Evolutionary conservation across 2,113 vertebrate species (phyloP).

Genomic region (Rhipidura dahli): DNA sequence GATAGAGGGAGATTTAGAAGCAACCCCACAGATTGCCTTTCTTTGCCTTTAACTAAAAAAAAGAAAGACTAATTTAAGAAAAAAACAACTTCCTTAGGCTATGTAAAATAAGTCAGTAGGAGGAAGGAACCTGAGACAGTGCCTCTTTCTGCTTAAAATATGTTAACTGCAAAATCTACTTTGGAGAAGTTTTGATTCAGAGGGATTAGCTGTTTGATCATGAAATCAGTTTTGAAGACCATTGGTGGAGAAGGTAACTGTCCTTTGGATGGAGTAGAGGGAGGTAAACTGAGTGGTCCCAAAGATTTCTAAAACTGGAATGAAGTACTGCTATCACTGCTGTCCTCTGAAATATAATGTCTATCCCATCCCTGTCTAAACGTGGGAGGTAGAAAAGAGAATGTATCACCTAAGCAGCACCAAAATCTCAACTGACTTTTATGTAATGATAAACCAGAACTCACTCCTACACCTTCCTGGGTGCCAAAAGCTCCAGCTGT

Average conservation of each 20-base stretch:
- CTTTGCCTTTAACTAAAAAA: not conserved
- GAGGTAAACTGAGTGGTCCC: not conserved
- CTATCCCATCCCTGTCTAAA: not conserved
- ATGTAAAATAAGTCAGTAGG: not conserved
- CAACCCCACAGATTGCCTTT: not conserved
- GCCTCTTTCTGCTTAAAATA: not conserved
- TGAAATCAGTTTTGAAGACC: not conserved
- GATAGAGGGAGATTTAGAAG: not conserved
- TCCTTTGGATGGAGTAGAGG: not conserved
- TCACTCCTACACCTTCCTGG: slow-evolving; percentile 62
- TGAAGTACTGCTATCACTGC: not conserved
- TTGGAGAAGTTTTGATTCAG: not conserved
- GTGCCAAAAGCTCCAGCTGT: slow-evolving; percentile 63
- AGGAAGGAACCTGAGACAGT: not conserved
- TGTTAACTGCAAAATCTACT: not conserved
- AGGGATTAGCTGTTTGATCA: not conserved
- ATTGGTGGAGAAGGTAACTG: not conserved
- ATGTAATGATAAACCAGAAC: slow-evolving; percentile 43
- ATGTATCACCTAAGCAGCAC: slow-evolving; percentile 36
- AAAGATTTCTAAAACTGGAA: not conserved
- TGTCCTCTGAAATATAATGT: slow-evolving; percentile 4
- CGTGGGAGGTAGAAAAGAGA: slow-evolving; percentile 49
- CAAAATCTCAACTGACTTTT: slow-evolving; percentile 38
- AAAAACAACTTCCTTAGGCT: not conserved
- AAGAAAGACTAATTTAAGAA: not conserved